A percentile compares a stretch with the other conserved stretches of the same genome.
These are phyloP conservation scores for Cataglyphis livida DNA, from an alignment of 2,888 invertebrate species.

Conservation along the genomic window DNA sequence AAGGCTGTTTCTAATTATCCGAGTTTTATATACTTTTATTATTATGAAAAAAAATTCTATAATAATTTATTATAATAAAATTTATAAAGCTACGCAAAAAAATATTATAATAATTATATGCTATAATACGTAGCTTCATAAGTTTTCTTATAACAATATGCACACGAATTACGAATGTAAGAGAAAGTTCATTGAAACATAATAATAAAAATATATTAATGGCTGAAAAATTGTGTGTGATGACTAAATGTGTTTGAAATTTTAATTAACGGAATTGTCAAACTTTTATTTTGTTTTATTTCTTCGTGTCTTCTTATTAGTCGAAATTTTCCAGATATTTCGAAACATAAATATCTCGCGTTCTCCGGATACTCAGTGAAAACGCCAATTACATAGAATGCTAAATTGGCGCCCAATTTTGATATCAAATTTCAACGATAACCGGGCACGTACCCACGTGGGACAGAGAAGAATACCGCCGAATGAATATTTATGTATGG, in stretches of 20 bases:
- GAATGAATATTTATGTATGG: slow-evolving; percentile 52
- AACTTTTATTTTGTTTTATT: neutral
- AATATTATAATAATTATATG: too few relatives aligned
- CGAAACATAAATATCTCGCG: slow-evolving; percentile 19
- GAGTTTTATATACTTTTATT: neutral
- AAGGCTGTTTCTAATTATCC: neutral
- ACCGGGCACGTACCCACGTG: slow-evolving; percentile 7
- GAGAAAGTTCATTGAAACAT: neutral
- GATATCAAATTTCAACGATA: slow-evolving; percentile 47
- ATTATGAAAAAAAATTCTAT: neutral
- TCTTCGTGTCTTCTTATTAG: neutral
- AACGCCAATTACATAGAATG: slow-evolving; percentile 13
- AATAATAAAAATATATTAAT: slow-evolving; percentile 4
- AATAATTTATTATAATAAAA: too few relatives aligned
- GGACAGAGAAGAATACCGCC: slow-evolving; percentile 29
- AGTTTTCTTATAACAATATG: neutral
- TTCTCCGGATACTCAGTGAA: neutral
- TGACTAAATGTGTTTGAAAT: neutral
- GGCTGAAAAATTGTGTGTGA: neutral
- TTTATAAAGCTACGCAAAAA: too few relatives aligned
- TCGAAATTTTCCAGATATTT: neutral
- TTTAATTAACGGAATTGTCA: neutral
- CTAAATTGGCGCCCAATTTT: slow-evolving; percentile 38
- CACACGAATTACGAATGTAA: neutral
- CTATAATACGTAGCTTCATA: neutral